These are phyloP conservation scores for Scrobipalpa atriplicella DNA, from an alignment of 2,888 invertebrate genomes.

Conservation along the genomic window DNA sequence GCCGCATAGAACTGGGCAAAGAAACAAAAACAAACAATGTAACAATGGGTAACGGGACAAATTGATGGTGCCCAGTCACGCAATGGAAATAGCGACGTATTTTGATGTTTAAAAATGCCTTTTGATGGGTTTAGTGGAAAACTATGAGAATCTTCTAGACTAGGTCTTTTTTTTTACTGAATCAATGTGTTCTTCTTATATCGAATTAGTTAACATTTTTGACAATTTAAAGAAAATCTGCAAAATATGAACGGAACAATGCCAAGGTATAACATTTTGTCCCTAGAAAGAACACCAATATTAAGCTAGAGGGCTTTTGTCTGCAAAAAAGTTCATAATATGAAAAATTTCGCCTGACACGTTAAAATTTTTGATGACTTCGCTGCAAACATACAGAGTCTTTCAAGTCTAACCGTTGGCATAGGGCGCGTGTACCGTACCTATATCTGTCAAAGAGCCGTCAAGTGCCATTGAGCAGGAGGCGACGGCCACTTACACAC, in stretches of 20 bases:
- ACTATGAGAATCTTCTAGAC: neutral
- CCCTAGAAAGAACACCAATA: too few relatives aligned
- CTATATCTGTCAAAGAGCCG: slow-evolving; percentile 75
- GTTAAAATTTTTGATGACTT: neutral
- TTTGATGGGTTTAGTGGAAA: slow-evolving; percentile 26
- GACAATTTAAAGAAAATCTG: too few relatives aligned
- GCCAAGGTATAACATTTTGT: too few relatives aligned
- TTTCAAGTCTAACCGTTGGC: neutral
- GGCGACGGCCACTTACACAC: slow-evolving; percentile 70
- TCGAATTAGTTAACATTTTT: too few relatives aligned
- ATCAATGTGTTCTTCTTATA: too few relatives aligned
- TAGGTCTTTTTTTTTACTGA: too few relatives aligned
- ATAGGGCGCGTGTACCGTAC: slow-evolving; percentile 39
- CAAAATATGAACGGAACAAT: too few relatives aligned
- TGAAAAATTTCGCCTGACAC: neutral
- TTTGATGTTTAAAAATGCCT: slow-evolving; percentile 38
- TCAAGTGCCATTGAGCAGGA: slow-evolving; percentile 69
- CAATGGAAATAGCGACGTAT: slow-evolving; percentile 37
- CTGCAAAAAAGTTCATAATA: neutral
- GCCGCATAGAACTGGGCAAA: slow-evolving; percentile 29
- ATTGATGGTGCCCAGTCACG: slow-evolving; percentile 40
- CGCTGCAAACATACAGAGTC: slow-evolving; percentile 3
- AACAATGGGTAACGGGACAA: slow-evolving; percentile 33
- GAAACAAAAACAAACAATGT: slow-evolving; percentile 37
- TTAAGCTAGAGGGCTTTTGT: too few relatives aligned